Percentiles rank a stretch among this genome's conserved stretches.
These are phyloP conservation scores for Lasioglossum pauxillum DNA, from an alignment of 2,888 invertebrate species.

Conservation along the genomic window DNA sequence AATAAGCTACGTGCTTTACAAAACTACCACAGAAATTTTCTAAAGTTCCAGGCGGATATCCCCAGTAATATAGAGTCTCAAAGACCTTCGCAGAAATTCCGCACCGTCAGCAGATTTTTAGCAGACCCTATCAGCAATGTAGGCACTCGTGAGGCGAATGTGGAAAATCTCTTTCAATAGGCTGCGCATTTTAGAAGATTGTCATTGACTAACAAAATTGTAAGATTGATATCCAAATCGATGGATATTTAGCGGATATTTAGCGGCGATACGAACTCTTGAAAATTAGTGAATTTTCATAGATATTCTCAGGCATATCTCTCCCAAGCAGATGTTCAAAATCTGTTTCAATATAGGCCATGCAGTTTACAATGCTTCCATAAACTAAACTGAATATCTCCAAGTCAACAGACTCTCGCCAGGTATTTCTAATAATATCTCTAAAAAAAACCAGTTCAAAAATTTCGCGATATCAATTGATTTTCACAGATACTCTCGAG, in stretches of 20 bases:
- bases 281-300: not conserved
- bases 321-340: not conserved
- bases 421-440: not conserved
- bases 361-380: not conserved
- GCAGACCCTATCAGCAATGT: not conserved
- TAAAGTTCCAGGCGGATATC: not conserved
- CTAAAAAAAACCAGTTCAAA: not conserved
- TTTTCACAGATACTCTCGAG: not conserved
- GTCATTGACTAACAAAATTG: not conserved
- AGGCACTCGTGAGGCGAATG: not conserved
- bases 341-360: not conserved
- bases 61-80: not conserved
- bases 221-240: not conserved
- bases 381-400: not conserved
- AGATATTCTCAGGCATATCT: not conserved
- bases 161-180: not conserved
- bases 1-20: not conserved
- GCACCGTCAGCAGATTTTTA: not conserved
- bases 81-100: not conserved
- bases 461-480: not conserved
- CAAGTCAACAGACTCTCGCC: not conserved
- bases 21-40: not conserved
- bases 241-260: not conserved
- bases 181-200: not conserved
- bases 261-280: not conserved